These are phyloP conservation scores for Aradophagus sp. DNA, from an alignment of 1,140 invertebrate species.

Conservation along the genomic window DNA sequence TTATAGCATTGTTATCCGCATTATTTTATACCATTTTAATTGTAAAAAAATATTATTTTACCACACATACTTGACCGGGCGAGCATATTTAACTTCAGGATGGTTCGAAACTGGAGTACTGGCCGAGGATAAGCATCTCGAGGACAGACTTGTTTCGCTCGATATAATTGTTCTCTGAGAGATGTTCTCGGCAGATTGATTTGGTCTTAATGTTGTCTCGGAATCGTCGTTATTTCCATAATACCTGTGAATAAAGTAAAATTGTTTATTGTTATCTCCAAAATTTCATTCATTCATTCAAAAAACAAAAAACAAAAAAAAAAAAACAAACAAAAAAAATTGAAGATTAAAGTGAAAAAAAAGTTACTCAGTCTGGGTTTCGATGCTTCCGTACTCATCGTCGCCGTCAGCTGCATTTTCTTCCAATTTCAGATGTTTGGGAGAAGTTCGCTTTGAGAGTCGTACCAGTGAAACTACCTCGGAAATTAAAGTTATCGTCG, in stretches of 20 bases:
- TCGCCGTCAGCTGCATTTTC: slow-evolving; percentile 61
- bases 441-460: slow-evolving; percentile 58
- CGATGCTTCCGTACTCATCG: slow-evolving; percentile 66
- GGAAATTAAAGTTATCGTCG: slow-evolving; percentile 79
- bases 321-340: too few relatives aligned
- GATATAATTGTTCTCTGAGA: slow-evolving; percentile 64
- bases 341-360: background rate
- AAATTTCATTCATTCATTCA: too few relatives aligned
- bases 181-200: slow-evolving; percentile 57
- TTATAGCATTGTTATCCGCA: too few relatives aligned
- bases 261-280: too few relatives aligned
- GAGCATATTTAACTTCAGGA: slow-evolving; percentile 71
- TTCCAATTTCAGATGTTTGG: slow-evolving; percentile 63
- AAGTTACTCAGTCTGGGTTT: slow-evolving; percentile 67
- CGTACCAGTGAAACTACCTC: slow-evolving; percentile 82
- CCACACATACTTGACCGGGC: slow-evolving; percentile 70
- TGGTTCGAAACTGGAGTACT: slow-evolving; percentile 60
- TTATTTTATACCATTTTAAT: too few relatives aligned
- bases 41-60: background rate
- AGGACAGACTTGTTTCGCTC: slow-evolving; percentile 55
- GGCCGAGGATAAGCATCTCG: slow-evolving; percentile 58
- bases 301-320: too few relatives aligned
- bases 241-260: slow-evolving; percentile 45
- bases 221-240: slow-evolving; percentile 59
- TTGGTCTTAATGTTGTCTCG: slow-evolving; percentile 57